A percentile compares a stretch with the other conserved stretches of the same genome.
phyloP scores from a whole-genome alignment of 2,888 invertebrate species.

The Noctua pronuba region DNA sequence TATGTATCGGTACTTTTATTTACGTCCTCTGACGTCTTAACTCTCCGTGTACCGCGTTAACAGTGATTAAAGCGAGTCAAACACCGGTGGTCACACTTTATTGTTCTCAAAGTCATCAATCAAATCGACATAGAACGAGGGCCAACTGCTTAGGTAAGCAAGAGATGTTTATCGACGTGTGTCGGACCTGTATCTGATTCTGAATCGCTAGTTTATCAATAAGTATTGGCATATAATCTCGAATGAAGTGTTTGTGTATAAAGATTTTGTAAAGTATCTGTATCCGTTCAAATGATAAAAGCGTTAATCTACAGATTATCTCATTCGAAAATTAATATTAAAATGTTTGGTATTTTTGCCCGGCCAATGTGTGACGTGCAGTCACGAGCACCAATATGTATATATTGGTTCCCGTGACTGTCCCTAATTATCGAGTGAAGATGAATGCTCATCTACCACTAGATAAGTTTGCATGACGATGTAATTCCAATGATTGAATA shows the following conservation, averaged over 20 bases:
- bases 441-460: not conserved
- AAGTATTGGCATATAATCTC: conserved; percentile 13
- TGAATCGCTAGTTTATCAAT: conserved; percentile 23
- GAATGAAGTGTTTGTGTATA: conserved; percentile 11
- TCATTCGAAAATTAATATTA: not conserved
- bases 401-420: too few relatives aligned
- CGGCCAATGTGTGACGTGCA: not conserved
- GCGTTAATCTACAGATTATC: conserved; percentile 13
- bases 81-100: conserved; percentile 17
- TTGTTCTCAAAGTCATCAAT: conserved; percentile 27
- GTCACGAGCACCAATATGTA: too few relatives aligned
- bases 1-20: not conserved
- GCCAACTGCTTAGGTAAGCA: not conserved
- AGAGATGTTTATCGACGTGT: conserved; percentile 22
- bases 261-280: conserved; percentile 4
- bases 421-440: not conserved
- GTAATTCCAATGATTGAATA: not conserved
- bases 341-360: not conserved
- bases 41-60: conserved; percentile 1
- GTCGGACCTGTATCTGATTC: conserved; percentile 24
- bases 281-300: conserved; percentile 16
- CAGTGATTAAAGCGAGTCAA: conserved; percentile 24
- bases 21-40: conserved; percentile 8
- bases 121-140: not conserved
- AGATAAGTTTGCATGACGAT: not conserved